Conservation (phyloP, 1,140 invertebrate species). For the Protaetia brevitarsis region DNA sequence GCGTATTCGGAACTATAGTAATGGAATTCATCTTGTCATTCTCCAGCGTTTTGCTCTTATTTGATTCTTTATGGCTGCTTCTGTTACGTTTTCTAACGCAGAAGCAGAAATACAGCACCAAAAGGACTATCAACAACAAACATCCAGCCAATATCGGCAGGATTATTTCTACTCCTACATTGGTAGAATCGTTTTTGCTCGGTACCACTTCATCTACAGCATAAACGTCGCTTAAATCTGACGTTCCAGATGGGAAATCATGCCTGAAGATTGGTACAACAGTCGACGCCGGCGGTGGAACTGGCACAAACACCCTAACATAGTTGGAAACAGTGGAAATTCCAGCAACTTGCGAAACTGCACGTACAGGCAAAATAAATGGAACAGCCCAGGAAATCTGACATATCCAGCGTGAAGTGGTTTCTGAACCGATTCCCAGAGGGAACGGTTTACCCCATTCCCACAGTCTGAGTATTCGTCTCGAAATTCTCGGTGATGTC, state of each 20-base stretch:
- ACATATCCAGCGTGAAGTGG: slow-evolving; percentile 50
- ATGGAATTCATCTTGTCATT: slow-evolving; percentile 45
- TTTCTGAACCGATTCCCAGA: slow-evolving; percentile 48
- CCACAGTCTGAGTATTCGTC: slow-evolving; percentile 44
- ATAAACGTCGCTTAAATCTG: slow-evolving; percentile 38
- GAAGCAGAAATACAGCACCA: slow-evolving; percentile 52
- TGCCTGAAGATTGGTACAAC: slow-evolving; percentile 45
- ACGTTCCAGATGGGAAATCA: slow-evolving; percentile 42
- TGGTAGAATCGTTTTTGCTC: not conserved
- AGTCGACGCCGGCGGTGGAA: slow-evolving; percentile 51
- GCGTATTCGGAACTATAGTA: slow-evolving; percentile 46
- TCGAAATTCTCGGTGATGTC: slow-evolving; percentile 53
- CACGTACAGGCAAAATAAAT: slow-evolving; percentile 55
- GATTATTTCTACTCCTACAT: slow-evolving; percentile 48
- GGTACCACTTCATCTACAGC: slow-evolving; percentile 10
- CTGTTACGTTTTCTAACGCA: slow-evolving; percentile 46
- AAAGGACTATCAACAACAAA: slow-evolving; percentile 46
- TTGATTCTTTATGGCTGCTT: slow-evolving; percentile 36
- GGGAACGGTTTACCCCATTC: slow-evolving; percentile 46
- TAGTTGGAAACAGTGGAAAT: slow-evolving; percentile 57
- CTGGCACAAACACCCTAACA: slow-evolving; percentile 53
- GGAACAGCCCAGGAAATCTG: slow-evolving; percentile 49
- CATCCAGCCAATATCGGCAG: slow-evolving; percentile 49
- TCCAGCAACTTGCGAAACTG: slow-evolving; percentile 46
- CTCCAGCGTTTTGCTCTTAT: slow-evolving; percentile 35